Base-by-base conservation (phyloP, 2,888 invertebrate species). In the Lissocephala sabroskyi region DNA sequence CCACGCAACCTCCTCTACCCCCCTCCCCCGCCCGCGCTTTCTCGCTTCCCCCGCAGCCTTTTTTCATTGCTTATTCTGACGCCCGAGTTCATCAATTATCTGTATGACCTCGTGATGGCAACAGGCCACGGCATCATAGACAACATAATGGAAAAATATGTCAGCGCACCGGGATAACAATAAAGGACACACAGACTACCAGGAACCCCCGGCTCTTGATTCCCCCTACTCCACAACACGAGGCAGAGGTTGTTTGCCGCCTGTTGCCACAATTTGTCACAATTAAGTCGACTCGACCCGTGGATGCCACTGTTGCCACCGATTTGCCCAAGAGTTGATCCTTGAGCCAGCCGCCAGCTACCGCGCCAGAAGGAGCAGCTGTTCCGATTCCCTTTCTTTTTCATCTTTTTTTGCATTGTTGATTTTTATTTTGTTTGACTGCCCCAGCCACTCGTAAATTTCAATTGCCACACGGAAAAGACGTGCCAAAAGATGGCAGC, bases 361-460 rank as follows among this genome's bases (percentile, higher is more conserved):
- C 23, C 23, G 23, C 3, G 3, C 7, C 23, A 7, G 48, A 35
- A 45, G 44, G 28, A 29, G 26, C 23, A 16, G 42, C 37, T 45
- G 54, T 46, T 45, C 41, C 51, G 57, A 40, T 54, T 54, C 28
- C 23, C 35, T 16, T 33, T 41, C 16, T 49, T 16, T 26, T 23
- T 41, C n/a, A 40, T 28, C n/a, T 32, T n/a, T 14, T 26, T 14
- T 17, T 53, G 18, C 29, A 13, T 37, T 26, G 11, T 37, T 33
- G 19, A 2, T 6, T 7, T 5, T 23, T 3, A 6, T 32, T 6
- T 19, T 49, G 5, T 4, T 29, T n/a, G n/a, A n/a, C n/a, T n/a
- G n/a, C n/a, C n/a, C n/a, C n/a, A n/a, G 32, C n/a, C 54, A 58
- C 52, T 76, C 68, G 58, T 67, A 63, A 71, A 71, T 73, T 58